These are phyloP conservation scores for Cherax destructor DNA, from an alignment of 1,140 invertebrate species.

Conservation along the genomic window DNA sequence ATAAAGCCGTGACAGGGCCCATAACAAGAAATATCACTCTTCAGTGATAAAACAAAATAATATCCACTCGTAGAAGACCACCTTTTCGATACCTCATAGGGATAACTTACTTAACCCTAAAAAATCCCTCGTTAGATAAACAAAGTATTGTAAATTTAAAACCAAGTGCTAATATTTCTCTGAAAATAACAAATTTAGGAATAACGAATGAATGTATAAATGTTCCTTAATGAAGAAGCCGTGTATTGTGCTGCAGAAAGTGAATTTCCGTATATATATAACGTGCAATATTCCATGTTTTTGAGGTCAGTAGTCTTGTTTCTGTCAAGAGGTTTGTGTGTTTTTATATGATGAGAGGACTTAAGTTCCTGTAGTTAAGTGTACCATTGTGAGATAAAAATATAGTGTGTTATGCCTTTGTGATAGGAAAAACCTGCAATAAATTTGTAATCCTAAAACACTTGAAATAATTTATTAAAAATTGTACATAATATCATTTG, in stretches of 20 bases:
- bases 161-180: not conserved
- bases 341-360: not conserved
- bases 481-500: conserved; percentile 25
- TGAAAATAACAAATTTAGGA: not conserved
- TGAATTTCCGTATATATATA: not conserved
- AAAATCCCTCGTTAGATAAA: not conserved
- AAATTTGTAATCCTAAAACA: not conserved
- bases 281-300: conserved; percentile 12
- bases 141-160: not conserved
- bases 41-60: too few species aligned
- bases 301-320: conserved; percentile 21
- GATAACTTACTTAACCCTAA: not conserved
- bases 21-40: not conserved
- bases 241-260: not conserved
- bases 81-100: not conserved
- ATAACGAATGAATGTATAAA: not conserved
- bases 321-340: conserved; percentile 23
- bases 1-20: not conserved
- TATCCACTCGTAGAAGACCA: too few species aligned
- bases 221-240: not conserved
- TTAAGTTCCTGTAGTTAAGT: conserved; percentile 3
- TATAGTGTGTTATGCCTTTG: not conserved
- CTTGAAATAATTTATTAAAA: too few species aligned
- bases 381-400: not conserved
- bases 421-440: not conserved